Percentiles rank a stretch among this genome's conserved stretches.
Evolutionary conservation across 2,113 vertebrate genomes (phyloP).

Genomic region (Psittacula cyanocephala): DNA sequence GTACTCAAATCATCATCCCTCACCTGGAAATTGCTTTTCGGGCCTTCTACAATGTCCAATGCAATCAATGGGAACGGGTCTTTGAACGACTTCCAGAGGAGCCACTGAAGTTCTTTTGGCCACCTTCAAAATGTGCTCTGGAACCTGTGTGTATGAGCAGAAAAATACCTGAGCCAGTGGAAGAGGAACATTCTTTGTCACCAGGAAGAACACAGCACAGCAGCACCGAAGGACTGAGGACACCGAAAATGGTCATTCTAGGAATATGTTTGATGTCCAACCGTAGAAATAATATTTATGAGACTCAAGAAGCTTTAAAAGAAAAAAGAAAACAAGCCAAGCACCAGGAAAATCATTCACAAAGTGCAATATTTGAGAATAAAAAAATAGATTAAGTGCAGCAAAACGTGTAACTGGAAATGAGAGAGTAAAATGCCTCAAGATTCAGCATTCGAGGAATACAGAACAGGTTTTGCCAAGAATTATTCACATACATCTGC

Average conservation of each 20-base stretch:
- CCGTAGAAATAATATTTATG: neutral
- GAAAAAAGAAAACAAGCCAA: neutral
- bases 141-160: neutral
- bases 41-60: neutral
- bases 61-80: neutral
- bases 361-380: neutral
- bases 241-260: neutral
- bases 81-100: neutral
- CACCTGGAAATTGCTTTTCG: neutral
- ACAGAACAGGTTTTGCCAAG: neutral
- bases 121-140: neutral
- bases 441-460: neutral
- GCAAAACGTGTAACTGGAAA: neutral
- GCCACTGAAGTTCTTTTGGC: neutral
- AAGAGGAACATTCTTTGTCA: neutral
- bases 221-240: neutral
- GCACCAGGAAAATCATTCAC: neutral
- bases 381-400: neutral
- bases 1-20: neutral
- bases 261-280: neutral
- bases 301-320: neutral
- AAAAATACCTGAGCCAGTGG: neutral
- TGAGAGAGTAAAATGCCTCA: neutral
- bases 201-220: neutral
- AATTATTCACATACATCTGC: constrained; percentile 19